Evolutionary conservation across 2,888 invertebrate species (phyloP), one percentile per base, ranked within the genome.

Genomic region (Sinelater perroti): DNA sequence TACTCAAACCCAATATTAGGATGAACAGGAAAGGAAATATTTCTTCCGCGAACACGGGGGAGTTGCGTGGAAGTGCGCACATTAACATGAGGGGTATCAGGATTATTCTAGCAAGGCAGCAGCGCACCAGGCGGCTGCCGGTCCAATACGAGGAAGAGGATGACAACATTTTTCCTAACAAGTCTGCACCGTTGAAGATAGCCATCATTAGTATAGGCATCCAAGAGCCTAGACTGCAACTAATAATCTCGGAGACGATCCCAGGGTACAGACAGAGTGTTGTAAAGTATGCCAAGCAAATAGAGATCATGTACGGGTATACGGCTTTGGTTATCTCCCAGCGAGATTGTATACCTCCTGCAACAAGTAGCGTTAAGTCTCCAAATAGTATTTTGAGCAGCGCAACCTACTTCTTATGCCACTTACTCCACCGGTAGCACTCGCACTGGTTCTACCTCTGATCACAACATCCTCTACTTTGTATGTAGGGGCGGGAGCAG

Each of bases 121-220:
- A 68, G 71, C 90, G 82, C 42, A 94, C 82, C 40, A 95, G 79
- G 66, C 92, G 89, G 18, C 87, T 84, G 16, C 90, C 86, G 18
- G 91, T 89, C 93, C 93, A 94, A 63, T 91, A 89, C 75, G 90
- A 89, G 0, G 90, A 89, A 68, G 90, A 85, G 3, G 91, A 87
- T 1, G 93, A 91, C 46, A 93, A 79, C 68, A 90, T 83, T 88
- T 91, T 75, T 64, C 95, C 95, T 61, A 93, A 80, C 10, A 95
- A 85, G 79, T 95, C 95, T 44, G 91, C 90, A 2, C 88, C 84
- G 70, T 95, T 95, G 75, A 95, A 95, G 6, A 90, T 84, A 1
- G 93, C 88, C 92, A 95, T 95, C 55, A 95, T 82, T 31, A 95
- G 80, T 20, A 95, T 92, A 0, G 95, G 95, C 91, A 95, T 93